Conservation (phyloP, 2,888 invertebrate genomes). For the Criorhina ranunculi region DNA sequence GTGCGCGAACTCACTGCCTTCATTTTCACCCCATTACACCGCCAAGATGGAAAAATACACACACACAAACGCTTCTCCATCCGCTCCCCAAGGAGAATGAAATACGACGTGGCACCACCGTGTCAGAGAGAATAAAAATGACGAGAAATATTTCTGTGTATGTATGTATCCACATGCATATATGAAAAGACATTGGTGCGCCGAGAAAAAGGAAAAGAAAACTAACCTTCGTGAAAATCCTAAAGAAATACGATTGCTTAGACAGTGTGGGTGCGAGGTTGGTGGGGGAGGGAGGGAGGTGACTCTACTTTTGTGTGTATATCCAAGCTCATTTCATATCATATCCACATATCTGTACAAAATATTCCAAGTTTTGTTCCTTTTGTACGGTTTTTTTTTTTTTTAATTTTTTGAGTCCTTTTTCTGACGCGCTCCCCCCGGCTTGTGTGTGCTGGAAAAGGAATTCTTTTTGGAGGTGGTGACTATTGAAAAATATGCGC, state of each 20-base stretch:
- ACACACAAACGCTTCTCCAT: constrained; percentile 29
- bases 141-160: constrained; percentile 1
- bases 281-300: not conserved
- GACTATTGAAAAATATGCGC: constrained; percentile 71
- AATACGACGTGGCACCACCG: constrained; percentile 35
- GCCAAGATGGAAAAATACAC: constrained; percentile 34
- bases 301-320: not conserved
- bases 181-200: constrained; percentile 20
- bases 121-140: constrained; percentile 15
- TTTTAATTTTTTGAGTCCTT: constrained; percentile 20
- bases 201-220: constrained; percentile 49
- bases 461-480: constrained; percentile 64
- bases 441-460: not conserved
- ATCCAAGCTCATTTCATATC: not conserved
- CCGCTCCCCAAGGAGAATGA: constrained; percentile 45
- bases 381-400: constrained; percentile 27
- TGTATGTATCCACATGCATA: constrained; percentile 2
- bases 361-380: constrained; percentile 10
- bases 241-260: constrained; percentile 14
- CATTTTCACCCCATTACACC: constrained; percentile 49
- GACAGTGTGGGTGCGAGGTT: not conserved
- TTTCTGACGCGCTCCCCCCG: constrained; percentile 8
- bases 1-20: constrained; percentile 54
- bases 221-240: constrained; percentile 48
- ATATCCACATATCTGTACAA: constrained; percentile 25